Percentiles rank a stretch among this genome's conserved stretches.
phyloP scores from a whole-genome alignment of 2,888 invertebrate species.

The Apoda limacodes region DNA sequence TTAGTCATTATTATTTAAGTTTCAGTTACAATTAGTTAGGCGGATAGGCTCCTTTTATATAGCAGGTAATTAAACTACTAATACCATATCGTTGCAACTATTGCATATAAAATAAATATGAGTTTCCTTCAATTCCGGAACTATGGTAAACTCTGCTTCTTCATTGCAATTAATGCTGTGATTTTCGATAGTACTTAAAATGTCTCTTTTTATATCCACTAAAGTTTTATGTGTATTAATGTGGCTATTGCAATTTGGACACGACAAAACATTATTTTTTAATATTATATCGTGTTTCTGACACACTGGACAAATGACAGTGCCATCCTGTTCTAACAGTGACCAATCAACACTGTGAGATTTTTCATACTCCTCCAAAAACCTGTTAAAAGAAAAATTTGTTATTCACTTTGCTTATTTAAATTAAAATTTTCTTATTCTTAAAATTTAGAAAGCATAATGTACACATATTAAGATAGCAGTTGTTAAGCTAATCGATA shows the following conservation, averaged over 20 bases:
- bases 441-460: too few species aligned
- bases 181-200: slow-evolving; percentile 34
- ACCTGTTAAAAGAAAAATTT: too few species aligned
- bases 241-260: slow-evolving; percentile 41
- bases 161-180: slow-evolving; percentile 35
- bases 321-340: slow-evolving; percentile 37
- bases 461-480: too few species aligned
- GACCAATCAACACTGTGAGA: slow-evolving; percentile 52
- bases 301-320: slow-evolving; percentile 66
- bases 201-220: slow-evolving; percentile 33
- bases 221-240: slow-evolving; percentile 35
- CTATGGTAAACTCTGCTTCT: slow-evolving; percentile 37
- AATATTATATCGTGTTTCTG: slow-evolving; percentile 43
- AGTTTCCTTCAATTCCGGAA: slow-evolving; percentile 36
- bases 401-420: too few species aligned
- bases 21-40: too few species aligned
- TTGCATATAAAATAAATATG: slow-evolving; percentile 54
- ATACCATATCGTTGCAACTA: slow-evolving; percentile 44
- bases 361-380: slow-evolving; percentile 51
- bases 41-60: too few species aligned
- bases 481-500: too few species aligned
- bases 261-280: slow-evolving; percentile 26
- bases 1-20: too few species aligned
- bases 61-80: slow-evolving; percentile 28
- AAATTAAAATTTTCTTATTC: too few species aligned